Evolutionary conservation across 2,797 vertebrate genomes (phyloP).

Genomic region (Xenops minutus): DNA sequence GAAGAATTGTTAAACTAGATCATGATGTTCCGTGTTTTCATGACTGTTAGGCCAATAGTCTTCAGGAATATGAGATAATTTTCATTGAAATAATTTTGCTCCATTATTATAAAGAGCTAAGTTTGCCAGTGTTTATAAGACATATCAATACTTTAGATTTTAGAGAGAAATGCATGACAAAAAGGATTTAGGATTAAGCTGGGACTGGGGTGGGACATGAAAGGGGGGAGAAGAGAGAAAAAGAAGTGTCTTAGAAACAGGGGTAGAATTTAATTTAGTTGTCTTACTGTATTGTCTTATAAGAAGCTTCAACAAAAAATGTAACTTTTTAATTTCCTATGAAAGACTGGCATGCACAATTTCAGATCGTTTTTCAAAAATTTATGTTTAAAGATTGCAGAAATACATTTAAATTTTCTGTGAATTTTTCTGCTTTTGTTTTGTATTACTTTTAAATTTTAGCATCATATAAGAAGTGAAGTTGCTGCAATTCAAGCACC

Average conservation of each 20-base stretch:
- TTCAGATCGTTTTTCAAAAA: not conserved
- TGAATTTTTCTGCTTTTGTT: not conserved
- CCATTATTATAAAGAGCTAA: not conserved
- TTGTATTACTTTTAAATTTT: not conserved
- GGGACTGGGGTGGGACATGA: not conserved
- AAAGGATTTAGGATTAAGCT: not conserved
- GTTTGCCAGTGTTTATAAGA: not conserved
- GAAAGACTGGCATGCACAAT: not conserved
- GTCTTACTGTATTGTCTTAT: not conserved
- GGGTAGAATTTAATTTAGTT: not conserved
- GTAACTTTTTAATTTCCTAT: not conserved
- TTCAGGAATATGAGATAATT: not conserved
- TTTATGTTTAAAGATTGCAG: not conserved
- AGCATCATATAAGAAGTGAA: not conserved
- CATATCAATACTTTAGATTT: not conserved
- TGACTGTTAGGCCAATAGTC: not conserved
- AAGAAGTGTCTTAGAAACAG: not conserved
- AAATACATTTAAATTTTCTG: not conserved
- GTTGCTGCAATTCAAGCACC: not conserved
- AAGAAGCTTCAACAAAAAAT: not conserved
- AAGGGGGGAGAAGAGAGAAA: not conserved
- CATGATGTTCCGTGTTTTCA: not conserved
- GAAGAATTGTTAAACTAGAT: not conserved
- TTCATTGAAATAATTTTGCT: not conserved
- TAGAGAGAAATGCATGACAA: not conserved